A percentile compares a stretch with the other conserved stretches of the same genome.
These are phyloP conservation scores for Lindbergichthys nudifrons DNA, from an alignment of 2,797 vertebrate species.

Conservation along the genomic window DNA sequence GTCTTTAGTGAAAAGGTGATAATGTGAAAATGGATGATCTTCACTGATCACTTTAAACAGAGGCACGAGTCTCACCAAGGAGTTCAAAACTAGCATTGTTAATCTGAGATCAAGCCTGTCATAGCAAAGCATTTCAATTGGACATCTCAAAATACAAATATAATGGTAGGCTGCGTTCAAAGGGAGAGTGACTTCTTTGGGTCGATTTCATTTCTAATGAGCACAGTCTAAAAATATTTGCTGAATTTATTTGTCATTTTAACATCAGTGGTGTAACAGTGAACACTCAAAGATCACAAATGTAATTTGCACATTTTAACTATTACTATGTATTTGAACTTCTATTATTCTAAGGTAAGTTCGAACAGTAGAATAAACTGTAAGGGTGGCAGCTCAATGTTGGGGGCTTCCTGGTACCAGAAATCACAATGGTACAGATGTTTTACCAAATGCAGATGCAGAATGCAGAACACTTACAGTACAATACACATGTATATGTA, in stretches of 20 bases:
- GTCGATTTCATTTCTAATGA: conserved; percentile 2
- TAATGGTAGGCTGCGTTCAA: too few species aligned
- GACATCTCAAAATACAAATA: too few species aligned
- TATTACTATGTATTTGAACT: not conserved
- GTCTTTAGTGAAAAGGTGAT: not conserved
- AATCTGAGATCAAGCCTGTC: too few species aligned
- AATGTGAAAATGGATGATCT: too few species aligned
- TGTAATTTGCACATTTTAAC: not conserved
- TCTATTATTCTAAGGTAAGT: not conserved
- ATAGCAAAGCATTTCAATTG: too few species aligned
- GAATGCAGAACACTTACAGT: too few species aligned
- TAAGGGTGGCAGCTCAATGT: not conserved
- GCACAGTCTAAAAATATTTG: not conserved
- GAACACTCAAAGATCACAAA: not conserved
- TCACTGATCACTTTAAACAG: too few species aligned
- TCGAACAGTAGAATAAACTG: not conserved
- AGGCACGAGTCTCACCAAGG: too few species aligned
- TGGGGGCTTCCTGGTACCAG: not conserved
- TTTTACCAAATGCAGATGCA: too few species aligned
- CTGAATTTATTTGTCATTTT: too few species aligned
- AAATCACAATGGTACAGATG: not conserved
- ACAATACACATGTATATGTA: too few species aligned
- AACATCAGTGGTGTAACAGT: not conserved
- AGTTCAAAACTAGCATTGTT: too few species aligned
- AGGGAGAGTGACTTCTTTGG: not conserved